Base-by-base conservation (phyloP, 2,113 vertebrate genomes). In the Leptodactylus fuscus region DNA sequence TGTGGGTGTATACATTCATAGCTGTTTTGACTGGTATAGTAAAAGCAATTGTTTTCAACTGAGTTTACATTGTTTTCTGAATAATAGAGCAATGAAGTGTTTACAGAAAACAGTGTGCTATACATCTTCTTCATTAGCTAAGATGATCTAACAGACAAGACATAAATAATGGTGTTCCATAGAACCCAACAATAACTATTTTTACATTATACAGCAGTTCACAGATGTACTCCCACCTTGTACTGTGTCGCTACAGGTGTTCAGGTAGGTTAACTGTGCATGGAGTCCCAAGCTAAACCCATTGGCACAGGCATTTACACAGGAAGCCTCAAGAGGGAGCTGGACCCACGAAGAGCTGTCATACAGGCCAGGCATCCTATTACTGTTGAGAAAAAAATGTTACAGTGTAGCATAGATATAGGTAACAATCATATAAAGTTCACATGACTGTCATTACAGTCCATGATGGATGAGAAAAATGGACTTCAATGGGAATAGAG, bases 201-300 rank as follows among this genome's bases (percentile, higher is more conserved):
- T 58, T 79, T 55, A 58, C 18, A 58, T 38, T 38, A 58, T n/a
- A n/a, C n/a, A n/a, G n/a, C n/a, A 79, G 51, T 58, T 20, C 11
- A 58, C 29, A 15, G 27, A 5, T n/a, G 34, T 34, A 44, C 2
- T 22, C 93, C 95, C 90, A 98, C 98, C 97, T 91, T 98, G 96
- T 83, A 98, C 94, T 0, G 97, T 94, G 82, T 97, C 95, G 32
- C 88, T 74, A 22, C 93, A 93, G 27, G 95, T 91, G 83, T 99
- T 99, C 89, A 90, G 94, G 82, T 99, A 99, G 20, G 91, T 93
- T 4, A 99, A 96, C 70, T 95, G 93, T 24, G 96, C 92, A 0
- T 93, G 95, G 91, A 97, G 92, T 89, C 96, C 96, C 91, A 99
- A 90, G 46, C 96, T 96, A 88, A 95, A 97, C 11, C 98, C 98